Evolutionary conservation across 2,797 vertebrate genomes (phyloP).

Genomic region (Limnodromus scolopaceus): DNA sequence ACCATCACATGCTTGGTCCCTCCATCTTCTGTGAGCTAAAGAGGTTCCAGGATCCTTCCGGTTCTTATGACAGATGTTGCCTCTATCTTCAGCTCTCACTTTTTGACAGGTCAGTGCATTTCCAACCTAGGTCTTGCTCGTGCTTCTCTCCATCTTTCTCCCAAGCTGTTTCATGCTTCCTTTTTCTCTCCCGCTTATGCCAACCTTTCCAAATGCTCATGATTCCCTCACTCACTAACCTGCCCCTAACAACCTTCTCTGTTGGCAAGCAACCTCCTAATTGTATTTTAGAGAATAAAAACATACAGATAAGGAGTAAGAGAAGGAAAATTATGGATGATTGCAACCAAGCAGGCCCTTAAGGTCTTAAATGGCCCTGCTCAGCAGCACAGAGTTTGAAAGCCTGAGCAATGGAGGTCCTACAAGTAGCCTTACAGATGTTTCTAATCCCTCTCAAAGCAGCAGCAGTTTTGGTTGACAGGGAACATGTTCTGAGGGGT

Average conservation of each 20-base stretch:
- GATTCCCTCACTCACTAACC: background rate
- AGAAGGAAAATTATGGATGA: background rate
- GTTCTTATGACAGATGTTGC: background rate
- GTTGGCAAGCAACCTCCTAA: background rate
- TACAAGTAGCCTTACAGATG: background rate
- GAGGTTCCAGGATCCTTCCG: background rate
- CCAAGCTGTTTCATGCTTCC: background rate
- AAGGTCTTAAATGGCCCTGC: background rate
- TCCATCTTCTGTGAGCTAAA: background rate
- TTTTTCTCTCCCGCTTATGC: background rate
- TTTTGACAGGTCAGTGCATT: background rate
- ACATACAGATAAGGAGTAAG: background rate
- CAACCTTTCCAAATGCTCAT: background rate
- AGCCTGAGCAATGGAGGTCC: background rate
- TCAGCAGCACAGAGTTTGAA: background rate
- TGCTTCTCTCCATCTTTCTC: background rate
- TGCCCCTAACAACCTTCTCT: background rate
- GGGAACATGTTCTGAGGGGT: background rate
- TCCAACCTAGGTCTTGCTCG: background rate
- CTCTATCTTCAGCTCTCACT: background rate
- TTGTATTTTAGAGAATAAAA: background rate
- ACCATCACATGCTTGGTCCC: accelerated
- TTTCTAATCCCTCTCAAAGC: background rate
- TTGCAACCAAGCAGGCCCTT: background rate
- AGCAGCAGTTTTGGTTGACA: background rate